A percentile compares a stretch with the other conserved stretches of the same genome.
phyloP scores from a whole-genome alignment of 2,797 vertebrate genomes.

The Pseudochaenichthys georgianus region DNA sequence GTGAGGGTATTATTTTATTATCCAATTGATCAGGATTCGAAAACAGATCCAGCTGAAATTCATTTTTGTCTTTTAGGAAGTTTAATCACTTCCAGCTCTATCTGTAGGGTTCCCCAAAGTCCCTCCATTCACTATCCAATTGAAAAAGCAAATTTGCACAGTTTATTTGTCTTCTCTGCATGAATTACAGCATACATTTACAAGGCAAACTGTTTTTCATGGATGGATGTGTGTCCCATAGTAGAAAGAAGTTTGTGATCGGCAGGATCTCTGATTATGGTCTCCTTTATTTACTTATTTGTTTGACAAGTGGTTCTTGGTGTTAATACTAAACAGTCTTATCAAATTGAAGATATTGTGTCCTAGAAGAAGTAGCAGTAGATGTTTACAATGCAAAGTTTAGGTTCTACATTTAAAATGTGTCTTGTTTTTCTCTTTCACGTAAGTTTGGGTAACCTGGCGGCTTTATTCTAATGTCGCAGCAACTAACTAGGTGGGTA shows the following conservation, averaged over 20 bases:
- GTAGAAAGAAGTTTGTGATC: neutral
- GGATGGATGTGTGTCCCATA: neutral
- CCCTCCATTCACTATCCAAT: neutral
- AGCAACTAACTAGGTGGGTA: neutral
- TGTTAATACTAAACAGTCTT: neutral
- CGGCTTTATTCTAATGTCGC: neutral
- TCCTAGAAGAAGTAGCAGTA: too few relatives aligned
- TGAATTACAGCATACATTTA: neutral
- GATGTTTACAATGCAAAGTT: neutral
- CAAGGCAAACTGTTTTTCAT: neutral
- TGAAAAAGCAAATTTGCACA: neutral
- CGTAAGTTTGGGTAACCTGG: neutral
- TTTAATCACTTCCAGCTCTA: constrained; percentile 5
- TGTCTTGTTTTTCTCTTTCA: neutral
- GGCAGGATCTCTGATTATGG: neutral
- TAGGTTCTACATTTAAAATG: neutral
- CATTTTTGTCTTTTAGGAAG: neutral
- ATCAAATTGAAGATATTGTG: neutral
- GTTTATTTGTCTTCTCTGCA: constrained; percentile 9
- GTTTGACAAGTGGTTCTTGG: neutral
- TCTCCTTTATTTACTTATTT: neutral
- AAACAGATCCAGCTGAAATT: neutral
- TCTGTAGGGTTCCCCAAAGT: neutral
- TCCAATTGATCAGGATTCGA: neutral
- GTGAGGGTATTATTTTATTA: neutral